phyloP scores from a whole-genome alignment of 2,113 vertebrate species.

The Crotalus tigris region DNA sequence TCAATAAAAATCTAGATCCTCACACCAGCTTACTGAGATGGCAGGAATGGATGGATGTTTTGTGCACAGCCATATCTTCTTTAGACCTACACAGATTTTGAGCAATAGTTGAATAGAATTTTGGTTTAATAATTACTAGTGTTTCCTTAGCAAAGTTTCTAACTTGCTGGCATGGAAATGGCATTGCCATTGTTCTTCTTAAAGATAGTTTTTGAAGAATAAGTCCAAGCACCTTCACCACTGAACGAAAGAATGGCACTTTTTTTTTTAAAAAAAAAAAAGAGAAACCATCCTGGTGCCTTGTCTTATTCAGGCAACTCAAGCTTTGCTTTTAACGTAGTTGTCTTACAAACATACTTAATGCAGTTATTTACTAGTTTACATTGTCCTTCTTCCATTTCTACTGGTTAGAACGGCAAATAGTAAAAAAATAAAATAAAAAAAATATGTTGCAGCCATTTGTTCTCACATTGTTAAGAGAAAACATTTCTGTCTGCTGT shows the following conservation, averaged over 20 bases:
- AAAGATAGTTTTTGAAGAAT: neutral
- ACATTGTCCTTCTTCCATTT: neutral
- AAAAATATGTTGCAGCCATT: neutral
- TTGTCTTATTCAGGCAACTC: neutral
- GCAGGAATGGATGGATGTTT: neutral
- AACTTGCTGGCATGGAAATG: neutral
- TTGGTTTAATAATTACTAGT: neutral
- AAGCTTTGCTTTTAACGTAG: neutral
- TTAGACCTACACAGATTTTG: neutral
- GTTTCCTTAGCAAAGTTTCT: neutral
- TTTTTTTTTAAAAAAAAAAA: too few relatives aligned
- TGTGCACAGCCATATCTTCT: neutral
- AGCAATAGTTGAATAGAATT: neutral
- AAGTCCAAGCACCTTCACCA: neutral
- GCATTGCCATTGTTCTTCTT: neutral
- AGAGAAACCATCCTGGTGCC: neutral
- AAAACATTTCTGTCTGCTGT: neutral
- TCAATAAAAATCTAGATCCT: neutral
- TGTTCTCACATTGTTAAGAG: neutral
- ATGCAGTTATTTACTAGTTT: neutral
- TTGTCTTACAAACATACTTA: neutral
- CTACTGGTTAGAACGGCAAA: neutral
- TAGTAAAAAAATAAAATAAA: neutral
- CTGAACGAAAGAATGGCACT: neutral
- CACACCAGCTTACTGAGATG: neutral